Base-by-base conservation (phyloP, 2,113 vertebrate genomes). In the Myotis yumanensis region DNA sequence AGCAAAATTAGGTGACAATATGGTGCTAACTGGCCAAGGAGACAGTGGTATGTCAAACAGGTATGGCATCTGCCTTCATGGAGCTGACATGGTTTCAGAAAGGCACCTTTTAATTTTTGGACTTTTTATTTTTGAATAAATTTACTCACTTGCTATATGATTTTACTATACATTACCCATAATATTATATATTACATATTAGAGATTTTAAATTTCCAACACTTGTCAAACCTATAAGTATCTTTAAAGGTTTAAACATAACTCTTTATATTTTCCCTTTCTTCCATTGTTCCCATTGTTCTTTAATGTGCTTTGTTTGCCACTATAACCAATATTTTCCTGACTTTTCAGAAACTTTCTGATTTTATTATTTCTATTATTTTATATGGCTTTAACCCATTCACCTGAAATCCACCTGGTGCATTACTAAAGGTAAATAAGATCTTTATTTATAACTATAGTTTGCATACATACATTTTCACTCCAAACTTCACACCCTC, bases 91-190 rank as follows among this genome's bases (percentile, higher is more conserved):
- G 7, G 43, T 43, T 43, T 43, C 43, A 82, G 35, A 86, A 80
- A 2, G 62, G 40, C 64, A n/a, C 23, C 11, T 68, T 81, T 93
- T 35, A 43, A 40, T 68, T 86, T 62, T 1, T 11, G 35, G 37
- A 46, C 9, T 3, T 40, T 73, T 86, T 66, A 52, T 46, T 89
- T 82, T 82, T 75, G 3, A 86, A 93, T 81, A 90, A 93, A 86
- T 32, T 17, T 23, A 68, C 25, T 68, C 20, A 73, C 43, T 43
- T 43, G 43, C 37, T 64, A 64, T 40, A 52, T 51, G 48, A 91
- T 59, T 51, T 71, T 84, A 69, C 30, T 86, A 76, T 30, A 72
- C 1, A 52, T 84, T 72, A 54, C 18, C 77, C 5, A 66, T 54
- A 15, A 32, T 18, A 48, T 52, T 89, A 40, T 69, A n/a, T 17